Evolutionary conservation across 2,888 invertebrate genomes (phyloP), one percentile per base, ranked within the genome.

Genomic region (Apamea sordens): DNA sequence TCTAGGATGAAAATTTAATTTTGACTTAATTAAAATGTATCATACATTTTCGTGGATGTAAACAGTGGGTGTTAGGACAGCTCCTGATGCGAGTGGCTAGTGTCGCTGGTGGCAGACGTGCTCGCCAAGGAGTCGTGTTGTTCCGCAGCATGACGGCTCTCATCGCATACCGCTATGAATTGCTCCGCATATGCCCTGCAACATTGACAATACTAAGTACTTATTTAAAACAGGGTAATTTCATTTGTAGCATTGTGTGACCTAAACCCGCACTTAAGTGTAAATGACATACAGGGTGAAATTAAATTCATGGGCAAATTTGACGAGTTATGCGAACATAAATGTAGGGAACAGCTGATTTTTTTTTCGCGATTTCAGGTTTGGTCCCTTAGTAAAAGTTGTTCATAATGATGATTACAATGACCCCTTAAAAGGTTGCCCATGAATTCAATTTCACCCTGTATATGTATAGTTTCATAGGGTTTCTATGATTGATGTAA

Each of bases 161-260:
- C 97, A 92, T 97, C 97, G 91, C 97, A 97, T 74, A 97, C 97
- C 71, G 97, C 97, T 87, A 97, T 97, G 93, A 97, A 97, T 93
- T 97, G 97, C 92, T 97, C 97, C 21, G 97, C 97, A 91, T 97
- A 97, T 10, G 97, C 95, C 86, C 97, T 97, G 95, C 1, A 93
- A 91, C 15, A 68, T 56, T 64, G 7, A 67, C 32, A 63, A 32
- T 32, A 50, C 28, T 15, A 28, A 50, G 47, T 50, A n/a, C n/a
- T n/a, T n/a, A 53, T 56, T 36, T 36, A 18, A 56, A 56, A 56
- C 21, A 24, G 64, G 13, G 15, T 21, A 2, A 44, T 72, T 64
- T 64, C 1, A 36, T 53, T 24, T 56, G 24, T 3, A 21, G 2
- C 53, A 53, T 2, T 8, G 47, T 11, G 47, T 47, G 53, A 53